Percentiles rank a stretch among this genome's conserved stretches.
Conservation (phyloP, 1,140 invertebrate species). For the Trigoniulus corallinus region DNA sequence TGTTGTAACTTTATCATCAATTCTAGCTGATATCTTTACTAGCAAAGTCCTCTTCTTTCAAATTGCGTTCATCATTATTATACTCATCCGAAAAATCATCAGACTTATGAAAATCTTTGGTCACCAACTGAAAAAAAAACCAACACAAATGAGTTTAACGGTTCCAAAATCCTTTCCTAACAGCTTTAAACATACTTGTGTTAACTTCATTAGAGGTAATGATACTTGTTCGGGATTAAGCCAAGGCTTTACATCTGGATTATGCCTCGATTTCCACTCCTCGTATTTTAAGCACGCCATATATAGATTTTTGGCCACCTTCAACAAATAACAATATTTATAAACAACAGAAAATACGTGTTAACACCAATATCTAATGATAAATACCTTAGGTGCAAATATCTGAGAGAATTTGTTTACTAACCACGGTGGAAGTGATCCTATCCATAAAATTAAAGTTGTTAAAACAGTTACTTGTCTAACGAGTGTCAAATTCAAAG, state of each 20-base stretch:
- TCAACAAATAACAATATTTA: neutral
- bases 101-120: neutral
- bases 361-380: slow-evolving; percentile 1
- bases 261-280: neutral
- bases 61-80: too few relatives aligned
- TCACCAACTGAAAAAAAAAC: neutral
- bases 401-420: slow-evolving; percentile 77
- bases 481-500: neutral
- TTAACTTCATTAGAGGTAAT: neutral
- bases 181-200: neutral
- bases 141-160: neutral
- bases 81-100: too few relatives aligned
- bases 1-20: too few relatives aligned
- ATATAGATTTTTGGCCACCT: neutral
- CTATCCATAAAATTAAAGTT: slow-evolving; percentile 14
- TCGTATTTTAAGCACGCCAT: neutral
- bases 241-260: neutral
- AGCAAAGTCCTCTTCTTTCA: too few relatives aligned
- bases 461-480: neutral
- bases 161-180: neutral
- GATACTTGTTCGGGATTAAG: neutral
- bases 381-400: slow-evolving; percentile 58
- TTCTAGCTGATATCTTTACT: too few relatives aligned
- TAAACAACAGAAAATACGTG: neutral
- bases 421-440: slow-evolving; percentile 66